Evolutionary conservation across 2,888 invertebrate species (phyloP).

Genomic region (Fissipunctia ypsillon): DNA sequence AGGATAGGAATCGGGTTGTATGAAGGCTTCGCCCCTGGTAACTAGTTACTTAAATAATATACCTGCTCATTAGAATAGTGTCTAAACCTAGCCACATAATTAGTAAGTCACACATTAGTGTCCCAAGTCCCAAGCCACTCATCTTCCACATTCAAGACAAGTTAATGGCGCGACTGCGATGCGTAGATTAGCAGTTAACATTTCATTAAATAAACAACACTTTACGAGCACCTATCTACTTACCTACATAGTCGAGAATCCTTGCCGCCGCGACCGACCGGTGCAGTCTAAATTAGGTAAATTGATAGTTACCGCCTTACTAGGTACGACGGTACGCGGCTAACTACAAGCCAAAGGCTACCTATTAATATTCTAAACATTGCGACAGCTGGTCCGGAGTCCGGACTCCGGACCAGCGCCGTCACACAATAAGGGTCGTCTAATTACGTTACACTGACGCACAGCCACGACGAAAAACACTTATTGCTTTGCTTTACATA

Average conservation of each 20-base stretch:
- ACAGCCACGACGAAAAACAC: constrained; percentile 60
- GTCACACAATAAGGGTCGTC: constrained; percentile 58
- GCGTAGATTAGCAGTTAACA: constrained; percentile 56
- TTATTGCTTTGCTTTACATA: constrained; percentile 65
- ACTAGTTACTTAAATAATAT: neutral
- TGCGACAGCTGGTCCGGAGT: constrained; percentile 52
- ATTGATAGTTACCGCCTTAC: constrained; percentile 53
- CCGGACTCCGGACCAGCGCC: constrained; percentile 44
- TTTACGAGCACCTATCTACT: constrained; percentile 45
- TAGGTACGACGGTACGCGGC: constrained; percentile 24
- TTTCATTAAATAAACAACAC: constrained; percentile 60
- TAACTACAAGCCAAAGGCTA: constrained; percentile 58
- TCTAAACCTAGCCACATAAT: constrained; percentile 26
- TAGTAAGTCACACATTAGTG: constrained; percentile 36
- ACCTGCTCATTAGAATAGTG: no score
- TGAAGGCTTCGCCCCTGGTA: no score
- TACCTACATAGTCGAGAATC: constrained; percentile 45
- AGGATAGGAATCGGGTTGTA: no score
- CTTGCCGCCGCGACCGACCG: constrained; percentile 13
- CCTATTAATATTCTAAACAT: constrained; percentile 62
- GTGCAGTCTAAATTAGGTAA: constrained; percentile 57
- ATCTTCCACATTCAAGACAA: constrained; percentile 52
- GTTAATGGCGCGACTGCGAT: constrained; percentile 52
- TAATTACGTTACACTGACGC: constrained; percentile 58
- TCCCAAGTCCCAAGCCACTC: constrained; percentile 35